Evolutionary conservation across 2,113 vertebrate species (phyloP), one percentile per base, ranked within the genome.

Genomic region (Tachysurus fulvidraco): DNA sequence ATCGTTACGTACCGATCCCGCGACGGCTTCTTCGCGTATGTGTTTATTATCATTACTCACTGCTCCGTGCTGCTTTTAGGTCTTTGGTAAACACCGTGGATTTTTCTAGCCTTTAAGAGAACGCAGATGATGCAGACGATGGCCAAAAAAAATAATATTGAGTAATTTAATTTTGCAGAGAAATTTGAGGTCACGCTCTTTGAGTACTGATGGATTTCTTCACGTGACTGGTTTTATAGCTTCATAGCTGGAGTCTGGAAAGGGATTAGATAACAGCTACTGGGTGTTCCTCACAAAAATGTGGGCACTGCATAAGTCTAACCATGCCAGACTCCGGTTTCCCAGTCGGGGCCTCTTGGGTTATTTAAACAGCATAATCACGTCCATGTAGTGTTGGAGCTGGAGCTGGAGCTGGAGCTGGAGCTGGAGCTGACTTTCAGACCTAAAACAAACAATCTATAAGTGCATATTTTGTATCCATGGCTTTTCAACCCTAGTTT

Each of bases 211-310:
- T 50, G 17, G 17, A 83, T 74, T 83, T 62, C 81, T 80, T 78
- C 52, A 79, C 55, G 57, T 11, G 0, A 59, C 30, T 80, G 1
- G 46, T 21, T 28, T 83, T 73, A 77, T 41, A 59, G 19, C 55
- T 54, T 62, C 16, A 13, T 74, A 62, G 44, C 57, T 36, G 50
- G 52, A 80, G 25, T 81, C 74, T 87, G 85, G 57, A 84, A 41
- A 9, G 41, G 81, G 52, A 76, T 78, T 54, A 87, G 55, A 86
- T 44, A 84, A 84, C 60, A 62, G 88, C 85, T 87, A 91, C 92
- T 71, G 28, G 83, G 86, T 93, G 92, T 94, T 94, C 94, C 90
- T 41, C 84, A 2, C 85, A 93, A 92, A 94, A 92, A 93, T 93
- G 87, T 74, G 57, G 84, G 80, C 73, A 65, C 9, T 41, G 16